These are phyloP conservation scores for Zalophus californianus DNA, from an alignment of 2,797 vertebrate genomes.

Conservation along the genomic window DNA sequence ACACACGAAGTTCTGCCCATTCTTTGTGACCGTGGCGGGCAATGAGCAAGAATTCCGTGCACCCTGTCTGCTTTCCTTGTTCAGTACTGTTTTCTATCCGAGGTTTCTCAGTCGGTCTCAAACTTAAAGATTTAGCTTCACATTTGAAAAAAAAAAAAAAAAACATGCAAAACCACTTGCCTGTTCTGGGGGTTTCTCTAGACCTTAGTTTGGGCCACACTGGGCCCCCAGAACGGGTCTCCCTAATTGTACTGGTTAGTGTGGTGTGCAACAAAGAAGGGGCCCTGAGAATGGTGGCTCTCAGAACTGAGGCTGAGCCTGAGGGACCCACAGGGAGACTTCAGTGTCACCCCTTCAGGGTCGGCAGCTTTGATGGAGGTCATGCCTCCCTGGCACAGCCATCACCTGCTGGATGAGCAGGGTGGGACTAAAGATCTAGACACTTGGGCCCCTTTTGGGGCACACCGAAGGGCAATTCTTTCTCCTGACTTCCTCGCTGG, in stretches of 20 bases:
- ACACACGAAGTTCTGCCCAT: not conserved
- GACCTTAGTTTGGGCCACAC: not conserved
- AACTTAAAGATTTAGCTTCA: not conserved
- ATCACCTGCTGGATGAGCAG: not conserved
- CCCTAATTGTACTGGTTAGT: not conserved
- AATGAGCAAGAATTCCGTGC: not conserved
- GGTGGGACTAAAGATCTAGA: not conserved
- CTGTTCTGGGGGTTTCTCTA: not conserved
- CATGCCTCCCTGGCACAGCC: not conserved
- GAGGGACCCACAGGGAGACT: not conserved
- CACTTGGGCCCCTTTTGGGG: not conserved
- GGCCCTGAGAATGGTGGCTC: not conserved
- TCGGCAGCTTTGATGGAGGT: not conserved
- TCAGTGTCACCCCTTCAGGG: accelerated
- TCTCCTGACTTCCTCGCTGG: not conserved
- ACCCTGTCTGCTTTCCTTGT: not conserved
- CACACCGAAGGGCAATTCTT: not conserved
- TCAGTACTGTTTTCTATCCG: not conserved
- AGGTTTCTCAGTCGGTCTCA: not conserved
- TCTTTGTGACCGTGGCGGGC: not conserved
- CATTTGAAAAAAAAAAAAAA: not conserved
- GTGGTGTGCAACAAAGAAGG: not conserved
- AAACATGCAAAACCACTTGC: not conserved
- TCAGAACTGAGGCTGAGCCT: not conserved
- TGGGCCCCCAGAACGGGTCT: not conserved